Evolutionary conservation across 2,113 vertebrate genomes (phyloP), one percentile per base, ranked within the genome.

Genomic region (Solea senegalensis): DNA sequence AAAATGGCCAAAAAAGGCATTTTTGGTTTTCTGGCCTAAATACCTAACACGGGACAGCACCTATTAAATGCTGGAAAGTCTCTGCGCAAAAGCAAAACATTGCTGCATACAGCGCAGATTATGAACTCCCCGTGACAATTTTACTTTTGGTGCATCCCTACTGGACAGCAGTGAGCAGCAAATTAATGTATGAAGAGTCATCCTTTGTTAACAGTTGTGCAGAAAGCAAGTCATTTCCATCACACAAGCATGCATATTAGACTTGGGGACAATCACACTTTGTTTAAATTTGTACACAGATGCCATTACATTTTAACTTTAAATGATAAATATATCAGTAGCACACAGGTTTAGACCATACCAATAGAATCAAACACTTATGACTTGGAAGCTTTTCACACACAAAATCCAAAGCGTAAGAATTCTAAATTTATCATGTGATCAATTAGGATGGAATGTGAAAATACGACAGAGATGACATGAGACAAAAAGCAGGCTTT

Each of bases 101-200:
- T 21, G 21, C 21, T 21, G 21, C 21, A 21, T 21, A 21, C 21
- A 21, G 21, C 21, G 21, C 21, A 21, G 21, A 21, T 21, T 21
- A 21, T 21, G 21, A 21, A 21, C 21, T 21, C 21, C 21, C 21
- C 21, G 21, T 21, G 21, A 21, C 21, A 21, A 21, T 21, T 21
- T 21, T 21, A 21, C 1, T 21, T 21, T 21, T 21, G 21, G 21
- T 21, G 21, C 21, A 21, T 21, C 21, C 21, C 21, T 21, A 21
- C 45, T 48, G 0, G 34, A 50, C 13, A 39, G 21, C 43, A 53
- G n/a, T 27, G 55, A 39, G 54, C 69, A 76, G 48, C 52, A 70
- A 39, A 52, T 69, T 40, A 27, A 80, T 88, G 76, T 77, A 80
- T 87, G 84, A 91, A 90, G 84, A 90, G 83, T 60, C 60, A 76